phyloP scores from a whole-genome alignment of 1,140 invertebrate genomes.

The Centruroides vittatus region DNA sequence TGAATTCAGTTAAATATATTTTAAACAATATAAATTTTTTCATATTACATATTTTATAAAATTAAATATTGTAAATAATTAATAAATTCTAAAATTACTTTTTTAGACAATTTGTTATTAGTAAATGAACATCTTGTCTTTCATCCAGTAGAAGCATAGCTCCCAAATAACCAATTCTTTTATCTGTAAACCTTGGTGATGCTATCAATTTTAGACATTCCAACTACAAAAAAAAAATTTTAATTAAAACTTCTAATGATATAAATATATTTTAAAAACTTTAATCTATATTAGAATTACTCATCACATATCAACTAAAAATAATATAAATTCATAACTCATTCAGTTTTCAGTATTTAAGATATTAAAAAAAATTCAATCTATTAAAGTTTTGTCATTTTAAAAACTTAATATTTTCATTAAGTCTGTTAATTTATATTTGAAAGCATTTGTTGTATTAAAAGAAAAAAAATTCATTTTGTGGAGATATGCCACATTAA shows the following conservation, averaged over 20 bases:
- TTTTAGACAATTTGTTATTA: slow-evolving; percentile 98
- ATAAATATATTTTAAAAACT: not conserved
- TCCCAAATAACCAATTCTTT: slow-evolving; percentile 95
- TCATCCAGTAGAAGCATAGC: slow-evolving; percentile 97
- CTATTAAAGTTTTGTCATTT: too few species aligned
- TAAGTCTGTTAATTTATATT: too few species aligned
- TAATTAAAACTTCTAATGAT: slow-evolving; percentile 5
- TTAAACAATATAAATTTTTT: too few species aligned
- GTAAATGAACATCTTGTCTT: slow-evolving; percentile 94
- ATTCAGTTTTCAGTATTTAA: too few species aligned
- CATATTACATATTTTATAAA: not conserved
- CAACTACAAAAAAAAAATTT: slow-evolving; percentile 35
- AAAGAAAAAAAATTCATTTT: too few species aligned
- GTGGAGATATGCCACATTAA: too few species aligned
- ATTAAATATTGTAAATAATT: too few species aligned
- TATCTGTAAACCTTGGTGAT: slow-evolving; percentile 93
- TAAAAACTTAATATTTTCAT: too few species aligned
- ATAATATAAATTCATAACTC: not conserved
- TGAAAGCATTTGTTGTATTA: too few species aligned
- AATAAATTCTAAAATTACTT: slow-evolving; percentile 47
- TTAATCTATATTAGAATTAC: not conserved
- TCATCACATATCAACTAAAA: too few species aligned
- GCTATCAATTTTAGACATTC: slow-evolving; percentile 98
- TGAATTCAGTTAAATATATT: too few species aligned
- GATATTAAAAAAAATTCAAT: too few species aligned